These are phyloP conservation scores for Rhynchophorus ferrugineus DNA, from an alignment of 1,140 invertebrate species.

Conservation along the genomic window DNA sequence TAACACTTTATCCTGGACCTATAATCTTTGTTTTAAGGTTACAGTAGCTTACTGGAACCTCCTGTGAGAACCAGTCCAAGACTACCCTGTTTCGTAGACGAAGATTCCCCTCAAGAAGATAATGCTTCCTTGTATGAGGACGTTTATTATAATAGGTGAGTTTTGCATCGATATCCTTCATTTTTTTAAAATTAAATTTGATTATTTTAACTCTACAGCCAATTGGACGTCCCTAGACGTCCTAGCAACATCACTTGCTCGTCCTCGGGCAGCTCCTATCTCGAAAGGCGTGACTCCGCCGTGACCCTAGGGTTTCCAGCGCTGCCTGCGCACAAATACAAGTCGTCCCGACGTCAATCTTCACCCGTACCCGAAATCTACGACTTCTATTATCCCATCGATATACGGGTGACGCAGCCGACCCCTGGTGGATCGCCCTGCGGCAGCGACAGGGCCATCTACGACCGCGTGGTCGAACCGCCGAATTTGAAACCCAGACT, in stretches of 20 bases:
- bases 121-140: slow-evolving; percentile 33
- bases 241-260: slow-evolving; percentile 73
- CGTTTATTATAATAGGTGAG: slow-evolving; percentile 35
- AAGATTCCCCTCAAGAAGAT: slow-evolving; percentile 36
- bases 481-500: slow-evolving; percentile 38
- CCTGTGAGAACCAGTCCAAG: slow-evolving; percentile 44
- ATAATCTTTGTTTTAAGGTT: no score
- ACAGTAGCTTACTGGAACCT: slow-evolving; percentile 58
- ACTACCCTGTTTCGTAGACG: slow-evolving; percentile 35
- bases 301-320: slow-evolving; percentile 57
- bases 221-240: slow-evolving; percentile 45
- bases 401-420: slow-evolving; percentile 68
- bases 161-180: neutral
- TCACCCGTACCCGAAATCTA: slow-evolving; percentile 50
- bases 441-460: slow-evolving; percentile 53
- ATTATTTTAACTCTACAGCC: slow-evolving; percentile 22
- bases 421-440: slow-evolving; percentile 75
- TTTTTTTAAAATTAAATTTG: neutral
- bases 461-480: slow-evolving; percentile 30
- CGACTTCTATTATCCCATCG: slow-evolving; percentile 61
- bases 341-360: slow-evolving; percentile 37
- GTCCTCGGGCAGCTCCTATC: slow-evolving; percentile 70
- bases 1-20: no score
- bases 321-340: slow-evolving; percentile 41
- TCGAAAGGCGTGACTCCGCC: slow-evolving; percentile 68